Conservation (phyloP, 1,140 invertebrate genomes). For the Eupeodes corollae region DNA sequence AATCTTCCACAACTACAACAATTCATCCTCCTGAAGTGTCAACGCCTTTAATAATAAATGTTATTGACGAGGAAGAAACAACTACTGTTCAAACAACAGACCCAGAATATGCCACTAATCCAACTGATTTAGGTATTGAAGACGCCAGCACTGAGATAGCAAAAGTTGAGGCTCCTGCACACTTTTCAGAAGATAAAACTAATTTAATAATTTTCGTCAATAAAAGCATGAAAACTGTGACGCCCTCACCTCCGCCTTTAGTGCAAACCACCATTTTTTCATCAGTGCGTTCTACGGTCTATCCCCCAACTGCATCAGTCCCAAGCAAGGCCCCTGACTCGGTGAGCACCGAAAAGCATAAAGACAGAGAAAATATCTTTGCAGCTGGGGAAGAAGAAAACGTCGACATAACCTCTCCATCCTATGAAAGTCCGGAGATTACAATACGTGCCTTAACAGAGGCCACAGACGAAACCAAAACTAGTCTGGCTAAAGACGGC, state of each 20-base stretch:
- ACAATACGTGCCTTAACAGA: conserved; percentile 1
- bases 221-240: conserved; percentile 18
- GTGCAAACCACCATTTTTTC: conserved; percentile 23
- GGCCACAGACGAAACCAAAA: not conserved
- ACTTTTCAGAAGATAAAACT: conserved; percentile 22
- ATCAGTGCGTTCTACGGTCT: conserved; percentile 24
- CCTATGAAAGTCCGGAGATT: not conserved
- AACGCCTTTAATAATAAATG: conserved; percentile 37
- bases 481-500: not conserved
- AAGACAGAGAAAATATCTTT: not conserved
- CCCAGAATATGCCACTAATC: not conserved
- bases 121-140: conserved; percentile 14
- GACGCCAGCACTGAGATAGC: conserved; percentile 24
- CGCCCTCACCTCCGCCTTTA: conserved; percentile 18
- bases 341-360: not conserved
- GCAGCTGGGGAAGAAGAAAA: no score
- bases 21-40: conserved; percentile 15
- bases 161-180: conserved; percentile 6
- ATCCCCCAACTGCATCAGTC: conserved; percentile 19
- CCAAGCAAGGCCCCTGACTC: conserved; percentile 1
- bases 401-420: conserved; percentile 16
- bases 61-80: conserved; percentile 32
- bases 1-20: not conserved
- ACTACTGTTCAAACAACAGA: not conserved
- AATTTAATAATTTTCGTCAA: conserved; percentile 32